Conservation (phyloP, 2,888 invertebrate genomes). For the Drosophila limbata region DNA sequence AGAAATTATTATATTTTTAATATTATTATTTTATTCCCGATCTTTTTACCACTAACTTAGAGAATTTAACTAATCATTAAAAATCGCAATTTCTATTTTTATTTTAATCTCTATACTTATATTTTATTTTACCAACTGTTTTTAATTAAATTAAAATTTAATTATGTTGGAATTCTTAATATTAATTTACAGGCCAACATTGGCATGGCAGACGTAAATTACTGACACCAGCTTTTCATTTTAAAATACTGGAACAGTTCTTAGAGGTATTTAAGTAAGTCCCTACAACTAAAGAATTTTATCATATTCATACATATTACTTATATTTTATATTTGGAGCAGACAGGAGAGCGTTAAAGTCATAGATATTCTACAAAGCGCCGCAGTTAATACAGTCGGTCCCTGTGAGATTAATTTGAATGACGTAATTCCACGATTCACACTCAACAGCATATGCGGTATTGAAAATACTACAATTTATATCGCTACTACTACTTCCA, state of each 20-base stretch:
- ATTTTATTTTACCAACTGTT: no score
- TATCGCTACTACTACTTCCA: background rate
- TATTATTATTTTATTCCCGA: no score
- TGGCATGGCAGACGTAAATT: constrained; percentile 90
- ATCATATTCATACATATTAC: background rate
- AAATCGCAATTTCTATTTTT: background rate
- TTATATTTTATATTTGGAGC: background rate
- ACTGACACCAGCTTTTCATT: constrained; percentile 92
- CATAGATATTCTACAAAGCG: constrained; percentile 43
- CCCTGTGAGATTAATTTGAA: constrained; percentile 48
- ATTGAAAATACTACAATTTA: background rate
- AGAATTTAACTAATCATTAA: no score
- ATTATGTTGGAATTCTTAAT: background rate
- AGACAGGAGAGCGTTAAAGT: constrained; percentile 78
- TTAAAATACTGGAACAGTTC: constrained; percentile 91
- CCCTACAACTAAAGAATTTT: background rate
- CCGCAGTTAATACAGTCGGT: constrained; percentile 10
- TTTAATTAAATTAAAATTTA: background rate
- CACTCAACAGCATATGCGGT: constrained; percentile 78
- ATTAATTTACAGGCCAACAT: constrained; percentile 80
- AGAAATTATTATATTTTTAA: no score
- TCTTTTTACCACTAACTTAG: no score
- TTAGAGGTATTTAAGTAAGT: constrained; percentile 73
- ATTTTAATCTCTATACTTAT: no score
- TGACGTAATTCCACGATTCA: constrained; percentile 75